Evolutionary conservation across 2,797 vertebrate genomes (phyloP).

Genomic region (Rhinophrynus dorsalis): DNA sequence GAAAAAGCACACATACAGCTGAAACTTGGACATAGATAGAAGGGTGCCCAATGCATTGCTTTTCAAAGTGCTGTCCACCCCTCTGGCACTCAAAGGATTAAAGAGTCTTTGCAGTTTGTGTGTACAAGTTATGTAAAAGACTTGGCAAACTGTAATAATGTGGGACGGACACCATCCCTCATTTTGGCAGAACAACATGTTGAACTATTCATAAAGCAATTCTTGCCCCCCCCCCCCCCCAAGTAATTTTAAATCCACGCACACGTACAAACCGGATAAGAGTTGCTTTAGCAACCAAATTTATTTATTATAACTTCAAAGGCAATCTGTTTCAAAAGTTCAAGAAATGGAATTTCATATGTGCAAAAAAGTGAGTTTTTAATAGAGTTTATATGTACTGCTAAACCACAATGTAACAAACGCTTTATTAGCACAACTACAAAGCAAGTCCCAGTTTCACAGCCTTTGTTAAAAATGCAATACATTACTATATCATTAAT

Average conservation of each 20-base stretch:
- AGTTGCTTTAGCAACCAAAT: conserved; percentile 4
- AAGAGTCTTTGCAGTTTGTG: not conserved
- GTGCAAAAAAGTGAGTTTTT: not conserved
- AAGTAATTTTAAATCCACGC: not conserved
- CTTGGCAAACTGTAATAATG: not conserved
- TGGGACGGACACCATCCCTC: not conserved
- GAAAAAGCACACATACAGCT: too few relatives aligned
- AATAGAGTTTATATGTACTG: not conserved
- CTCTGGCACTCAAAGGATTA: too few relatives aligned
- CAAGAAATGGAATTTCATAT: not conserved
- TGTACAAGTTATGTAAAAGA: conserved; percentile 5
- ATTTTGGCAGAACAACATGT: not conserved
- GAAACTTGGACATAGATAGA: too few relatives aligned
- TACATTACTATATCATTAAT: too few relatives aligned
- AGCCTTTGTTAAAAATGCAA: too few relatives aligned
- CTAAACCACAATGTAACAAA: not conserved
- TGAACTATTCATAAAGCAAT: not conserved
- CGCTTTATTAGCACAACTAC: not conserved
- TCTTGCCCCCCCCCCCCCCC: too few relatives aligned
- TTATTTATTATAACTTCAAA: not conserved
- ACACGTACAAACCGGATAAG: not conserved
- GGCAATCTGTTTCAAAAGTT: not conserved
- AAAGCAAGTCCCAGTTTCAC: not conserved
- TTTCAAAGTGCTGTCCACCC: too few relatives aligned
- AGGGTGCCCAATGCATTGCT: too few relatives aligned